These are phyloP conservation scores for Antedon mediterranea DNA, from an alignment of 53 echinoderm and acorn worm genomes.

Conservation along the genomic window DNA sequence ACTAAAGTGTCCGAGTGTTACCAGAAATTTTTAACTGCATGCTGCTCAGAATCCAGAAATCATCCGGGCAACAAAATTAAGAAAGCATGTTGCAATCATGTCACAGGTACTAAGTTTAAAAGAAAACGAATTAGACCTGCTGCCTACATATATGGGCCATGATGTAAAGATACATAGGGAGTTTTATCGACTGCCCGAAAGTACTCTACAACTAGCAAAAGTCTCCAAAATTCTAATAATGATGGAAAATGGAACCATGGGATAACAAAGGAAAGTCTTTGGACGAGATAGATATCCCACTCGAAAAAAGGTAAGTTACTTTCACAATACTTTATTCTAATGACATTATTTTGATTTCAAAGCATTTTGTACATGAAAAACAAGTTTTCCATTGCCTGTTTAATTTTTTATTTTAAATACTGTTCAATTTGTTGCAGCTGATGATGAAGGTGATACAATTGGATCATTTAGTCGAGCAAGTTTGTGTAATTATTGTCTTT, in stretches of 20 bases:
- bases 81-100: slow-evolving; percentile 43
- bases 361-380: too few species aligned
- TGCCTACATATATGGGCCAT: slow-evolving; percentile 35
- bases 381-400: too few species aligned
- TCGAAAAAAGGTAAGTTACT: too few species aligned
- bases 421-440: too few species aligned
- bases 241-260: slow-evolving; percentile 34
- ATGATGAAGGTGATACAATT: too few species aligned
- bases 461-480: too few species aligned
- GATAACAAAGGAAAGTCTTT: not conserved
- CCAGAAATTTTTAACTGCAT: slow-evolving; percentile 12
- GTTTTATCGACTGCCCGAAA: slow-evolving; percentile 22
- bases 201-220: slow-evolving; percentile 34
- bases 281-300: too few species aligned
- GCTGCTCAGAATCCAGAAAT: slow-evolving; percentile 16
- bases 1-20: slow-evolving; percentile 26
- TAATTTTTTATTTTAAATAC: too few species aligned
- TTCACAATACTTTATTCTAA: too few species aligned
- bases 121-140: slow-evolving; percentile 36
- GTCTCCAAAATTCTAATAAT: slow-evolving; percentile 36
- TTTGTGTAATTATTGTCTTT: too few species aligned
- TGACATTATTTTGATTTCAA: too few species aligned
- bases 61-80: slow-evolving; percentile 32
- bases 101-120: slow-evolving; percentile 34
- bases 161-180: slow-evolving; percentile 25